Percentiles rank a stretch among this genome's conserved stretches.
Conservation (phyloP, 2,113 vertebrate species). For the Chelonoidis abingdonii region DNA sequence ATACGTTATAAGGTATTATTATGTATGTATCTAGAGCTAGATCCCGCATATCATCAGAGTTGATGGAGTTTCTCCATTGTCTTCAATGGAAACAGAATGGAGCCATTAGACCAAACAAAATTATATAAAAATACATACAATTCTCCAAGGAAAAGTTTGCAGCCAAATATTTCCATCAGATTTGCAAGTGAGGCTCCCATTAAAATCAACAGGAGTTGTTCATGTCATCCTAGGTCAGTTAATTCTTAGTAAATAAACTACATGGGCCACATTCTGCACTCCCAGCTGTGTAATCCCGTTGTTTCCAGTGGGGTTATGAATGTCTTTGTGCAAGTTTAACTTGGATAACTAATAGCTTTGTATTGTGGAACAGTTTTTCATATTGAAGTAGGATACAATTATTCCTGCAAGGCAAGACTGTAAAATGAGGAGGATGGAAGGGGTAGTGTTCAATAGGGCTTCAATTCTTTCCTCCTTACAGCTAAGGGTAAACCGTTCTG, state of each 20-base stretch:
- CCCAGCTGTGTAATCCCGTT: neutral
- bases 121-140: constrained; percentile 25
- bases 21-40: constrained; percentile 8
- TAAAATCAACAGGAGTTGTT: constrained; percentile 56
- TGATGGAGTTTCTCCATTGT: constrained; percentile 27
- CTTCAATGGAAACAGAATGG: constrained; percentile 24
- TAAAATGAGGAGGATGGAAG: neutral
- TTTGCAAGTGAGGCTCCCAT: neutral
- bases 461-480: neutral
- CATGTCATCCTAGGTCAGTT: constrained; percentile 28
- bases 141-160: constrained; percentile 43
- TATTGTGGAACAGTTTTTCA: neutral
- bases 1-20: neutral
- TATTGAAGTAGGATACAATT: neutral
- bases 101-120: constrained; percentile 32
- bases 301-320: neutral
- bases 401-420: neutral
- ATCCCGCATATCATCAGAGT: neutral
- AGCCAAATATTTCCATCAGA: constrained; percentile 40
- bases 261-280: neutral
- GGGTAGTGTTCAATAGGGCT: neutral
- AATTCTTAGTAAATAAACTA: neutral
- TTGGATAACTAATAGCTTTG: neutral
- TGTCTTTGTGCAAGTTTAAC: neutral
- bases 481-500: neutral